Conservation (phyloP, 2,888 invertebrate species). For the Torymus auratus region DNA sequence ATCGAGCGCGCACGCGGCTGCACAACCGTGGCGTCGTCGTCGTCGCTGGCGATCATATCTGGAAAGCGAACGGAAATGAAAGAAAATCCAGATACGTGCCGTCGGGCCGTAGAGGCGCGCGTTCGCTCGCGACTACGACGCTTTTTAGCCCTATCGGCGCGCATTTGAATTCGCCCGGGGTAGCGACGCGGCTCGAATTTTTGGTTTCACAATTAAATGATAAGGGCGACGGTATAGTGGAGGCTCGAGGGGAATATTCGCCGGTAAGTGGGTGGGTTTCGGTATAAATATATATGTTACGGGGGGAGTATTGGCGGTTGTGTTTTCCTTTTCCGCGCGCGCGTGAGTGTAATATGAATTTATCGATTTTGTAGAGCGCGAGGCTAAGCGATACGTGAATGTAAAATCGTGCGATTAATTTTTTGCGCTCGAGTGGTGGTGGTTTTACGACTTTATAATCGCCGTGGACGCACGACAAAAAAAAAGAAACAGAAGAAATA, state of each 20-base stretch:
- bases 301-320: background rate
- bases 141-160: background rate
- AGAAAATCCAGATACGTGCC: constrained; percentile 48
- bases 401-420: constrained; percentile 2
- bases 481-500: background rate
- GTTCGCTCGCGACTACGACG: background rate
- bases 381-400: background rate
- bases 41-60: constrained; percentile 48
- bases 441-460: constrained; percentile 39
- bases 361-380: no score
- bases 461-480: background rate
- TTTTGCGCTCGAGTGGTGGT: background rate
- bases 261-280: no score
- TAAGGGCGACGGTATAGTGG: background rate
- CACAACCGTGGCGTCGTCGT: constrained; percentile 3
- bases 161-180: constrained; percentile 14
- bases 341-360: background rate
- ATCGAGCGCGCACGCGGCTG: constrained; percentile 14
- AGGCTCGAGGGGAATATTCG: no score
- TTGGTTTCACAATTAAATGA: constrained; percentile 29
- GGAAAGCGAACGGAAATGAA: constrained; percentile 54
- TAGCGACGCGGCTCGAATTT: constrained; percentile 1
- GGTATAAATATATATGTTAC: no score
- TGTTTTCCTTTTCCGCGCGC: background rate
- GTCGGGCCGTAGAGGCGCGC: background rate